A percentile compares a stretch with the other conserved stretches of the same genome.
Evolutionary conservation across 2,797 vertebrate genomes (phyloP).

Genomic region (Acrocephalus scirpaceus): DNA sequence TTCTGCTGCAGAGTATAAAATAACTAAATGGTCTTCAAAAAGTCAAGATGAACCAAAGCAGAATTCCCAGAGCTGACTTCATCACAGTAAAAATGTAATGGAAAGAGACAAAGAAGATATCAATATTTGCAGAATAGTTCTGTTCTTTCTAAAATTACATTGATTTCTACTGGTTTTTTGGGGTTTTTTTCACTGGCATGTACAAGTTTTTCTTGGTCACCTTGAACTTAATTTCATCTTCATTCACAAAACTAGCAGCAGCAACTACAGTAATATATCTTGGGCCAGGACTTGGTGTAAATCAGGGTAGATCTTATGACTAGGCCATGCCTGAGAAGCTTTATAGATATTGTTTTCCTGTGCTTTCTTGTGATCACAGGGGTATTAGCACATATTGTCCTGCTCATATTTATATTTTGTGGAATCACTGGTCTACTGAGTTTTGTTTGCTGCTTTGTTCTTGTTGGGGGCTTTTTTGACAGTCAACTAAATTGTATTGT

Average conservation of each 20-base stretch:
- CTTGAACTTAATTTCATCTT: not conserved
- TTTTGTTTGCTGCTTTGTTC: not conserved
- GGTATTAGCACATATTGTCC: not conserved
- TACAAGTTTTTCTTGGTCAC: not conserved
- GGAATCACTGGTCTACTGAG: not conserved
- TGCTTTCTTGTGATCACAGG: not conserved
- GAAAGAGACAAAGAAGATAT: not conserved
- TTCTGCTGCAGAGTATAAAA: not conserved
- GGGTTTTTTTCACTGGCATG: not conserved
- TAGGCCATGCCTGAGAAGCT: not conserved
- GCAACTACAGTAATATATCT: not conserved
- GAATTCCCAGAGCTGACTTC: not conserved
- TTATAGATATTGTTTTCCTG: not conserved
- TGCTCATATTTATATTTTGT: not conserved
- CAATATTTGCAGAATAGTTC: not conserved
- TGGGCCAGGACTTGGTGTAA: not conserved
- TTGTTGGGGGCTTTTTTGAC: not conserved
- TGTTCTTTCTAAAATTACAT: not conserved
- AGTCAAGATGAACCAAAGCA: not conserved
- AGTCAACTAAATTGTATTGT: not conserved
- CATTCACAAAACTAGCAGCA: not conserved
- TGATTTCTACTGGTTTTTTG: not conserved
- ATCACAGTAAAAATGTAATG: not conserved
- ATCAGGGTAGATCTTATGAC: not conserved
- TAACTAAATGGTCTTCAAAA: not conserved